Evolutionary conservation across 2,888 invertebrate genomes (phyloP).

Genomic region (Icerya purchasi): DNA sequence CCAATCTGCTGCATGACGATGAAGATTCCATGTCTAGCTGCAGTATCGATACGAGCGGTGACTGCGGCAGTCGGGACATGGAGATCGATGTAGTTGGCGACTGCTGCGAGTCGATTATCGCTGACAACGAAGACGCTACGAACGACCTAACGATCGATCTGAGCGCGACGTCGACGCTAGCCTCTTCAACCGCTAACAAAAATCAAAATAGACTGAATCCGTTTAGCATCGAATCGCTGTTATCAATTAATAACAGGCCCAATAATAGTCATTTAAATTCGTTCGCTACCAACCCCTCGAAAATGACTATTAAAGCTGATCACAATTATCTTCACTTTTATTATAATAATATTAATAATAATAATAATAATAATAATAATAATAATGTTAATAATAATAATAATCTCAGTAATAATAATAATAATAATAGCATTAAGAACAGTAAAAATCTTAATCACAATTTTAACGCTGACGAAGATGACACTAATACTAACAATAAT

Average conservation of each 20-base stretch:
- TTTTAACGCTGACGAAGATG: neutral
- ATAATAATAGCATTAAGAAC: slow-evolving; percentile 1
- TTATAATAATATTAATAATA: neutral
- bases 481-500: slow-evolving; percentile 1
- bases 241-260: slow-evolving; percentile 32
- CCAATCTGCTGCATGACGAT: slow-evolving; percentile 28
- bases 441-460: neutral
- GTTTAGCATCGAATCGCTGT: slow-evolving; percentile 72
- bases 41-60: slow-evolving; percentile 31
- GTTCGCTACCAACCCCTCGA: neutral
- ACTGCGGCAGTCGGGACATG: slow-evolving; percentile 25
- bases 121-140: slow-evolving; percentile 41
- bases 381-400: neutral
- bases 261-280: neutral
- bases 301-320: neutral
- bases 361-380: neutral
- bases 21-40: slow-evolving; percentile 24
- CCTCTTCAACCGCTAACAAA: no score
- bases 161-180: slow-evolving; percentile 20
- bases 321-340: neutral
- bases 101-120: slow-evolving; percentile 46
- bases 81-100: slow-evolving; percentile 65
- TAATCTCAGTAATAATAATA: neutral
- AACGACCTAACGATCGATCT: slow-evolving; percentile 48
- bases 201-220: slow-evolving; percentile 46